Percentiles rank a stretch among this genome's conserved stretches.
phyloP scores from a whole-genome alignment of 2,113 vertebrate species.

The Podiceps cristatus region DNA sequence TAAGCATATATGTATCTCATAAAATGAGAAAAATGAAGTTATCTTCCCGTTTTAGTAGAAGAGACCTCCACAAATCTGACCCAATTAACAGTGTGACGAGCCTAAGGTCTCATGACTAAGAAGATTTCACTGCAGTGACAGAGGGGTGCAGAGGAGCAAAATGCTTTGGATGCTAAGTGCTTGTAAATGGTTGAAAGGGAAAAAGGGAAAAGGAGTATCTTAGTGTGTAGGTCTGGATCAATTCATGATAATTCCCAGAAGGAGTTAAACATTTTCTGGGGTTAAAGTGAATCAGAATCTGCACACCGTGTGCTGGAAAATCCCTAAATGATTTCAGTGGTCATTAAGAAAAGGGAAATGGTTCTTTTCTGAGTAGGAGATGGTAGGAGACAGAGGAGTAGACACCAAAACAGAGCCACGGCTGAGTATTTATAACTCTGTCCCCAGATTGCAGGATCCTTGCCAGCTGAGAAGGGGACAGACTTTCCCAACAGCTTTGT shows the following conservation, averaged over 20 bases:
- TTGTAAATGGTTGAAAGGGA: not conserved
- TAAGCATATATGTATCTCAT: not conserved
- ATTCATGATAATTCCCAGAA: conserved; percentile 66
- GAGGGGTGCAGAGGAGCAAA: not conserved
- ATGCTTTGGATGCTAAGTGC: not conserved
- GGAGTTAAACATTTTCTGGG: conserved; percentile 77
- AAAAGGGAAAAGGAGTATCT: conserved; percentile 24
- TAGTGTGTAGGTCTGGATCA: not conserved
- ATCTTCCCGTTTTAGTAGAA: not conserved
- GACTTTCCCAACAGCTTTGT: not conserved
- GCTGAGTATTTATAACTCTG: conserved; percentile 65
- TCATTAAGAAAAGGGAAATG: conserved; percentile 85
- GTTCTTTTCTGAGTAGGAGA: conserved; percentile 79
- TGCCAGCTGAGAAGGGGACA: conserved; percentile 31
- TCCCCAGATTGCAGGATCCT: not conserved
- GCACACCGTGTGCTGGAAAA: conserved; percentile 77
- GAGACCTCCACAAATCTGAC: not conserved
- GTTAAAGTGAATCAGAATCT: conserved; percentile 82
- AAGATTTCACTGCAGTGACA: not conserved
- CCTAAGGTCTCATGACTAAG: not conserved
- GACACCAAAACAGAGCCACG: conserved; percentile 58
- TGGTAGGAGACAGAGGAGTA: conserved; percentile 71
- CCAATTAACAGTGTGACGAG: not conserved
- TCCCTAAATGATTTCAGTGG: conserved; percentile 81
- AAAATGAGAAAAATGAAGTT: not conserved